Evolutionary conservation across 2,888 invertebrate species (phyloP).

Genomic region (Thymelicus acteon): DNA sequence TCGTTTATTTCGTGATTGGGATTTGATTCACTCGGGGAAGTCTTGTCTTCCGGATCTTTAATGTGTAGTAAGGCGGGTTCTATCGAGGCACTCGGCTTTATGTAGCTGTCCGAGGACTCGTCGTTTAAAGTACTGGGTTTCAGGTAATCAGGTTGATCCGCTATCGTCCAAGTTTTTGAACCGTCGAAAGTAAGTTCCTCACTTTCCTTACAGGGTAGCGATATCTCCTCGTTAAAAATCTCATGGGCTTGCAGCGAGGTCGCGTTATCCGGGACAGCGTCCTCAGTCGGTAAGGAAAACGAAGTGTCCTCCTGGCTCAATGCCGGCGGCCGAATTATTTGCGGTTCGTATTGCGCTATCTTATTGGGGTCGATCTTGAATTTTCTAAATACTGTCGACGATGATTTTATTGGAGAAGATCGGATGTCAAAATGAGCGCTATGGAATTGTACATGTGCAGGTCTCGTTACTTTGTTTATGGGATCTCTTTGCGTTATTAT

Average conservation of each 20-base stretch:
- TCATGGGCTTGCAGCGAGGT: constrained; percentile 49
- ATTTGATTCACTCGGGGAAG: constrained; percentile 44
- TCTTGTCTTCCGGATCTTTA: constrained; percentile 48
- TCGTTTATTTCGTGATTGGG: constrained; percentile 43
- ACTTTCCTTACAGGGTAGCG: constrained; percentile 58
- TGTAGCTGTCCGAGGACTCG: constrained; percentile 63
- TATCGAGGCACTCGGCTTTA: constrained; percentile 62
- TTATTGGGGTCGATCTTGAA: constrained; percentile 75
- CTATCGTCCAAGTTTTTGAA: constrained; percentile 56
- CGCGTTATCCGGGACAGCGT: constrained; percentile 15
- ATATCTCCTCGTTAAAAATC: constrained; percentile 59
- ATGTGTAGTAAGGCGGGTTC: constrained; percentile 66
- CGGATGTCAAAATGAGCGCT: constrained; percentile 78
- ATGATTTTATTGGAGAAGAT: constrained; percentile 76
- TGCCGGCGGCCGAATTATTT: constrained; percentile 64
- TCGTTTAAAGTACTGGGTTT: constrained; percentile 57
- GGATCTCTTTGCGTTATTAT: constrained; percentile 36
- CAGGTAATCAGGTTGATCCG: constrained; percentile 41
- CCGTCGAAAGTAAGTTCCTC: constrained; percentile 52
- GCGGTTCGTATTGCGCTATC: constrained; percentile 66
- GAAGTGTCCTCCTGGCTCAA: constrained; percentile 46
- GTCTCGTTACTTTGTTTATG: constrained; percentile 48
- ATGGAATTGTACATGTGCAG: constrained; percentile 66
- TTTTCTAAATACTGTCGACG: constrained; percentile 71
- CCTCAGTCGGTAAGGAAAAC: constrained; percentile 18